Conservation (phyloP, 1,140 invertebrate genomes). For the Platyura marginata region DNA sequence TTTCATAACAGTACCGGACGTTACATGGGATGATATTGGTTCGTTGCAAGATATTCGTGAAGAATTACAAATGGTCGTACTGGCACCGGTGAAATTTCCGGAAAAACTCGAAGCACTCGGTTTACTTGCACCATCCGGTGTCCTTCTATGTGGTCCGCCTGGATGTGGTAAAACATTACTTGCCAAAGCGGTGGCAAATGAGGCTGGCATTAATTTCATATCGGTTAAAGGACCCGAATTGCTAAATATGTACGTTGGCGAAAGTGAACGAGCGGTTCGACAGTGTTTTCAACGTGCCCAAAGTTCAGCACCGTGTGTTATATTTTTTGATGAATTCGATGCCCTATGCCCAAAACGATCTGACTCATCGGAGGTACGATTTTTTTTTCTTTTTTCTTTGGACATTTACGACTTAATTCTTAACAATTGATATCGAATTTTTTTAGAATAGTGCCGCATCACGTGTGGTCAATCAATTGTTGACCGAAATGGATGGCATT, state of each 20-base stretch:
- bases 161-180: constrained; percentile 79
- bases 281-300: constrained; percentile 85
- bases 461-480: constrained; percentile 87
- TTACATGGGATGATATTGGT: constrained; percentile 94
- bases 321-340: constrained; percentile 99
- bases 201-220: constrained; percentile 92
- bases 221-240: constrained; percentile 94
- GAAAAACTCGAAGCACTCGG: constrained; percentile 62
- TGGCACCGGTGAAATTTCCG: constrained; percentile 79
- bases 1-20: constrained; percentile 92
- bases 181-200: constrained; percentile 89
- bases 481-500: constrained; percentile 98
- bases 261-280: constrained; percentile 92
- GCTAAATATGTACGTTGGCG: constrained; percentile 97
- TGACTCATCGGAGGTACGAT: constrained; percentile 41
- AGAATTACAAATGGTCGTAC: constrained; percentile 75
- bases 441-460: constrained; percentile 43
- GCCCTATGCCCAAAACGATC: constrained; percentile 83
- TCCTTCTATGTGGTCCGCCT: constrained; percentile 88
- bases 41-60: constrained; percentile 74
- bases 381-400: constrained; percentile 1
- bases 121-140: constrained; percentile 61
- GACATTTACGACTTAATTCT: not conserved
- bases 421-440: not conserved
- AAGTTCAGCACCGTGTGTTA: constrained; percentile 93